A percentile compares a stretch with the other conserved stretches of the same genome.
Evolutionary conservation across 2,888 invertebrate genomes (phyloP).

Genomic region (Nyleta sp.): DNA sequence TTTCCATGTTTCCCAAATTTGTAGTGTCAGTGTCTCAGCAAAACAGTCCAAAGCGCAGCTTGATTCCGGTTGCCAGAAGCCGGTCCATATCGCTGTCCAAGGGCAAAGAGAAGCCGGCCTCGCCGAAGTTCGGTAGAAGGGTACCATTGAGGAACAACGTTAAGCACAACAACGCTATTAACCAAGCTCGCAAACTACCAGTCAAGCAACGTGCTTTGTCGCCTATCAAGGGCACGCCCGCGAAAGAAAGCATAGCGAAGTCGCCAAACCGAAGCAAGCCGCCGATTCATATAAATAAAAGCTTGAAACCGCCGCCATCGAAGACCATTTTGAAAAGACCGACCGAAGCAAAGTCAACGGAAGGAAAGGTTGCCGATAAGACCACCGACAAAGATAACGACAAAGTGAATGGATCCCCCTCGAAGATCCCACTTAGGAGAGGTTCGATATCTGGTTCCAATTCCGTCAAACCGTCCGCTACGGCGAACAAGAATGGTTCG

Average conservation of each 20-base stretch:
- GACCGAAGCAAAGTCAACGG: constrained; percentile 35
- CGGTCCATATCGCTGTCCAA: constrained; percentile 75
- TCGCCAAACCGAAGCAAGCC: constrained; percentile 27
- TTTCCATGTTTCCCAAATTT: constrained; percentile 28
- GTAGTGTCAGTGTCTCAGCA: constrained; percentile 78
- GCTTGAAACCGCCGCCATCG: constrained; percentile 55
- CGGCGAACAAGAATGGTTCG: constrained; percentile 50
- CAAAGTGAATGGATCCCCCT: constrained; percentile 69
- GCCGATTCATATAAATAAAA: constrained; percentile 37
- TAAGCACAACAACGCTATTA: constrained; percentile 52
- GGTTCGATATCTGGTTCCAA: constrained; percentile 67
- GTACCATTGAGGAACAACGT: constrained; percentile 66
- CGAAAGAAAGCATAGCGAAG: constrained; percentile 66
- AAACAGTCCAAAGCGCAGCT: constrained; percentile 78
- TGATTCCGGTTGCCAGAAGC: constrained; percentile 76
- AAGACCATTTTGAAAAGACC: constrained; percentile 63
- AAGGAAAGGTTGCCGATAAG: constrained; percentile 54
- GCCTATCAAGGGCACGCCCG: constrained; percentile 78
- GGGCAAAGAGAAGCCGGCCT: constrained; percentile 70
- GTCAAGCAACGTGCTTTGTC: constrained; percentile 71
- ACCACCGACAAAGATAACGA: neutral
- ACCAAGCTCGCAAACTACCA: constrained; percentile 54
- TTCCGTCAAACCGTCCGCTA: constrained; percentile 32
- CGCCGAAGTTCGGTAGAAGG: constrained; percentile 74
- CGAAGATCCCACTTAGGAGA: constrained; percentile 77